Percentiles rank a stretch among this genome's conserved stretches.
These are phyloP conservation scores for Goniozus legneri DNA, from an alignment of 1,140 invertebrate genomes.

Conservation along the genomic window DNA sequence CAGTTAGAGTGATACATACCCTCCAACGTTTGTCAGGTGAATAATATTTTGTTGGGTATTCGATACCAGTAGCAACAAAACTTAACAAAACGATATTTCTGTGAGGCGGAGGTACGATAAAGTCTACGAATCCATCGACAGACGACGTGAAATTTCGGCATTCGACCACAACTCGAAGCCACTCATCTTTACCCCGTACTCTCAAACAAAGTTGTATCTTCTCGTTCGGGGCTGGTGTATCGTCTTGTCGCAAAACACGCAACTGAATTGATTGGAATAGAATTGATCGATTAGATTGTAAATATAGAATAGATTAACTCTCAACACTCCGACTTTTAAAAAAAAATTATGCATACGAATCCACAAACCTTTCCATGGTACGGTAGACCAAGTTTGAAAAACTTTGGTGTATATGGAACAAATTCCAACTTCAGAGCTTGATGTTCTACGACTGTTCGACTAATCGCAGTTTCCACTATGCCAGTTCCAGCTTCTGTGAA, in stretches of 20 bases:
- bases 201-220: conserved; percentile 48
- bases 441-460: conserved; percentile 55
- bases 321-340: neutral
- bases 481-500: conserved; percentile 65
- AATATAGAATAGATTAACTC: neutral
- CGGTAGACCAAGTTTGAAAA: conserved; percentile 64
- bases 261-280: conserved; percentile 26
- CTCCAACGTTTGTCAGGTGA: conserved; percentile 49
- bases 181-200: conserved; percentile 44
- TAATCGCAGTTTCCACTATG: conserved; percentile 60
- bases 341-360: no score
- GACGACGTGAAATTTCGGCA: conserved; percentile 49
- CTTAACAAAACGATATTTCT: conserved; percentile 45
- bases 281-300: neutral
- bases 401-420: conserved; percentile 53
- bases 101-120: conserved; percentile 47
- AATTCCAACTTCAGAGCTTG: conserved; percentile 58
- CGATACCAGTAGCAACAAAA: conserved; percentile 47
- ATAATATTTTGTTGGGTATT: conserved; percentile 51
- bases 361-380: conserved; percentile 61
- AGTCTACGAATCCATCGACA: conserved; percentile 47
- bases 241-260: conserved; percentile 42
- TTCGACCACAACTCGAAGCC: conserved; percentile 41
- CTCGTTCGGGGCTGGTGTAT: conserved; percentile 42
- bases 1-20: conserved; percentile 26